phyloP scores from a whole-genome alignment of 1,140 invertebrate genomes.

The Samia ricini region DNA sequence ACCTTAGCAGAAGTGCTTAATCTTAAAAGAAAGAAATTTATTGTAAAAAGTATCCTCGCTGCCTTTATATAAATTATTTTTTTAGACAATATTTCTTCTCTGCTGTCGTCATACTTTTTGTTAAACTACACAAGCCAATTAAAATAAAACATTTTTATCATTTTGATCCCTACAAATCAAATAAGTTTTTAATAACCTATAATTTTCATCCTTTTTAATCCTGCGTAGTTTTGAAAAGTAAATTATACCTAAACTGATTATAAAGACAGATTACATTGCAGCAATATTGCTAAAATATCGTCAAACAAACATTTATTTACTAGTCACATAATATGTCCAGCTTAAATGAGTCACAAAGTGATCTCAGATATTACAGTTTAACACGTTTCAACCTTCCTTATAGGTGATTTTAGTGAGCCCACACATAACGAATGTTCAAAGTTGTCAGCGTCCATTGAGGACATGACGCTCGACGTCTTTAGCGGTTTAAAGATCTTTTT shows the following conservation, averaged over 20 bases:
- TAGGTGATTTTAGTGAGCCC: slow-evolving; percentile 7
- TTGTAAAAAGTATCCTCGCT: too few relatives aligned
- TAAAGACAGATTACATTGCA: neutral
- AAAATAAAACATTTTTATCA: too few relatives aligned
- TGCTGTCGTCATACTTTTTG: too few relatives aligned
- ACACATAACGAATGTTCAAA: slow-evolving; percentile 1
- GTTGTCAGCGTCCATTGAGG: slow-evolving; percentile 33
- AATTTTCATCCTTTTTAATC: too few relatives aligned
- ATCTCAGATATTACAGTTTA: slow-evolving; percentile 37
- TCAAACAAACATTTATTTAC: neutral
- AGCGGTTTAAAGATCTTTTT: slow-evolving; percentile 10
- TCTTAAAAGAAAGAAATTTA: too few relatives aligned
- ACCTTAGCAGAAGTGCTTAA: too few relatives aligned
- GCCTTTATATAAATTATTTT: too few relatives aligned
- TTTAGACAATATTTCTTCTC: too few relatives aligned
- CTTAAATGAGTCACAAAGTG: slow-evolving; percentile 28
- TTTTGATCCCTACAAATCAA: too few relatives aligned
- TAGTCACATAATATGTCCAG: neutral
- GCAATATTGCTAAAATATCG: neutral
- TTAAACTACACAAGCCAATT: too few relatives aligned
- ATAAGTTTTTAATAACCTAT: too few relatives aligned
- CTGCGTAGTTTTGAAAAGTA: neutral
- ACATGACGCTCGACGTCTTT: slow-evolving; percentile 6
- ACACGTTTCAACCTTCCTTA: slow-evolving; percentile 29
- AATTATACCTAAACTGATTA: neutral